Evolutionary conservation across 2,113 vertebrate species (phyloP).

Genomic region (Macquaria ambigua): DNA sequence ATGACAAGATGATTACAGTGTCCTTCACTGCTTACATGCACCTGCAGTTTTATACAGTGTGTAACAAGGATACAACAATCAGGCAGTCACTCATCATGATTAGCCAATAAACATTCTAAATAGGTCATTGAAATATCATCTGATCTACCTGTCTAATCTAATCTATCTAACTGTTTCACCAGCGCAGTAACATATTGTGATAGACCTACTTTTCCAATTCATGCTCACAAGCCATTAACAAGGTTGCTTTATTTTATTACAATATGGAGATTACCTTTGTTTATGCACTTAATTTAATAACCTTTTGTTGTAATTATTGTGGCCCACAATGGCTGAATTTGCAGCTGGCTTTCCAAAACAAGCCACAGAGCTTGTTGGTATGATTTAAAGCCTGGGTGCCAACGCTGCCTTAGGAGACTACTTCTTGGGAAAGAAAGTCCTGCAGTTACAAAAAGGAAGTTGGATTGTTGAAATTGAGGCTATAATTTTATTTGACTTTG

Average conservation of each 20-base stretch:
- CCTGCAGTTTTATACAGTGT: background rate
- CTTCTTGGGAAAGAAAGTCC: background rate
- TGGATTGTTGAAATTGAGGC: background rate
- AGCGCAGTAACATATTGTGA: background rate
- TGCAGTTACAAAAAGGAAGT: background rate
- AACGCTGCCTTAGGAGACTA: background rate
- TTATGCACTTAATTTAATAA: constrained; percentile 20
- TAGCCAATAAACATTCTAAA: background rate
- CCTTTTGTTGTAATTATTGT: constrained; percentile 21
- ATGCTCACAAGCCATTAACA: constrained; percentile 14
- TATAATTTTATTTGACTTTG: background rate
- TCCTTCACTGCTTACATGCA: background rate
- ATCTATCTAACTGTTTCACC: background rate
- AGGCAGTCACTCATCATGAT: constrained; percentile 1
- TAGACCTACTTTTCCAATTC: background rate
- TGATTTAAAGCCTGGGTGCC: background rate
- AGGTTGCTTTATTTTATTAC: constrained; percentile 6
- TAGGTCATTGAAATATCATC: background rate
- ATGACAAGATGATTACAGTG: background rate
- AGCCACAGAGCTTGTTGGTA: background rate
- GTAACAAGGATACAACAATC: background rate
- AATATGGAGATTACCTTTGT: background rate
- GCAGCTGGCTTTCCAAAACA: background rate
- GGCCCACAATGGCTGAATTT: background rate
- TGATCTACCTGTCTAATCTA: background rate